Evolutionary conservation across 2,888 invertebrate species (phyloP), one percentile per base, ranked within the genome.

Genomic region (Synergus itoensis): DNA sequence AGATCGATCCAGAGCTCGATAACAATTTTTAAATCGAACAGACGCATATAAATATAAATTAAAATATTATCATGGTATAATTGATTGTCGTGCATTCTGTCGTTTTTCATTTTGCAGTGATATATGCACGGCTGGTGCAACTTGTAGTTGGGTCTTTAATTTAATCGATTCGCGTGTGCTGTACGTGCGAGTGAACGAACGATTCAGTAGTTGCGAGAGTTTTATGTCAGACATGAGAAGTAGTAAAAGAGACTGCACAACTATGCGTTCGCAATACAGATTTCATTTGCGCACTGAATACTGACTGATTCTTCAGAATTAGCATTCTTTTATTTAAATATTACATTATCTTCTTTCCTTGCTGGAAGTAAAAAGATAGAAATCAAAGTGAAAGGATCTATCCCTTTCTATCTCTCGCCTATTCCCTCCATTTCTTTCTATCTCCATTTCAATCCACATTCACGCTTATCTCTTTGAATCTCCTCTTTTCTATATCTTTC

Each of bases 151-250:
- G n/a, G 45, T 73, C 8, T 36, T 73, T 53, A 53, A 53, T 53
- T n/a, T 53, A 45, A 16, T 73, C 67, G 18, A 11, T 67, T 18
- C 67, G 43, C 41, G 67, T 67, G 43, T 43, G 28, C 21, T 21
- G 21, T 45, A 67, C 18, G 67, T 67, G 65, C 18, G 41, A 45
- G 36, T 53, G 28, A 14, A 18, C 48, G 48, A 7, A 45, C 48
- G 45, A 11, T 73, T 73, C 73, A 73, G 73, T 73, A 73, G 73
- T 73, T 73, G 53, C 53, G 18, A 53, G n/a, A 73, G 73, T 73
- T 73, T 73, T 73, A 21, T 73, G 73, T 73, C 73, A 73, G 73
- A 73, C 73, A 9, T 36, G n/a, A 36, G 73, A n/a, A 73, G 73
- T 53, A 73, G 73, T 73, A 73, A 73, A 73, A 73, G 48, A 53